These are phyloP conservation scores for Drosophila nigricruria DNA, from an alignment of 2,888 invertebrate genomes.

Conservation along the genomic window DNA sequence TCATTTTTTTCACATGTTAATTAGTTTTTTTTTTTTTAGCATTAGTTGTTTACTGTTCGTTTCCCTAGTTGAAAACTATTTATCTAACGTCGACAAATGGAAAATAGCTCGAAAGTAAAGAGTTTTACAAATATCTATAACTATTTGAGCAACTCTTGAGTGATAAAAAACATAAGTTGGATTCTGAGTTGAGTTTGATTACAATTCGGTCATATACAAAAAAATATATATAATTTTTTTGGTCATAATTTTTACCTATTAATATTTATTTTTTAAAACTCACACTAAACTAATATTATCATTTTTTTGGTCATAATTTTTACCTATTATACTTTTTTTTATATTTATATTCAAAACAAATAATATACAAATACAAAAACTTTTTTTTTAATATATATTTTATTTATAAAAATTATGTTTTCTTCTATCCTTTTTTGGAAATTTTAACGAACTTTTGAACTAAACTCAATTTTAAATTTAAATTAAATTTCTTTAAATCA, in stretches of 20 bases:
- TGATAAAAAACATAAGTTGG: not conserved
- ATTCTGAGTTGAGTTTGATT: not conserved
- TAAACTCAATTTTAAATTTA: too few relatives aligned
- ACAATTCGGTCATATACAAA: not conserved
- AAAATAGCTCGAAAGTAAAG: slow-evolving; percentile 7
- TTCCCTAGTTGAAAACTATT: slow-evolving; percentile 11
- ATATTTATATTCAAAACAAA: too few relatives aligned
- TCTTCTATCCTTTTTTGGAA: too few relatives aligned
- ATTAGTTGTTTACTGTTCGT: slow-evolving; percentile 11
- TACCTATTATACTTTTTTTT: too few relatives aligned
- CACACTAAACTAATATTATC: too few relatives aligned
- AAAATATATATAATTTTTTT: not conserved
- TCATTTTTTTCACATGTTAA: slow-evolving; percentile 44
- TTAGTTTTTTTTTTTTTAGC: slow-evolving; percentile 29
- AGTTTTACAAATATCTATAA: slow-evolving; percentile 18
- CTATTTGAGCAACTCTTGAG: not conserved
- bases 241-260: too few relatives aligned
- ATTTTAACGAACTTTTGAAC: too few relatives aligned
- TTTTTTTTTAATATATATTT: too few relatives aligned
- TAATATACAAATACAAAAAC: too few relatives aligned
- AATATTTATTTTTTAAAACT: too few relatives aligned
- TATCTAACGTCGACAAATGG: slow-evolving; percentile 2
- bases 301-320: too few relatives aligned
- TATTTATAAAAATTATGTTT: too few relatives aligned
- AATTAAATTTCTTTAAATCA: not conserved